phyloP scores from a whole-genome alignment of 2,113 vertebrate genomes.

The Dermatemys mawii region DNA sequence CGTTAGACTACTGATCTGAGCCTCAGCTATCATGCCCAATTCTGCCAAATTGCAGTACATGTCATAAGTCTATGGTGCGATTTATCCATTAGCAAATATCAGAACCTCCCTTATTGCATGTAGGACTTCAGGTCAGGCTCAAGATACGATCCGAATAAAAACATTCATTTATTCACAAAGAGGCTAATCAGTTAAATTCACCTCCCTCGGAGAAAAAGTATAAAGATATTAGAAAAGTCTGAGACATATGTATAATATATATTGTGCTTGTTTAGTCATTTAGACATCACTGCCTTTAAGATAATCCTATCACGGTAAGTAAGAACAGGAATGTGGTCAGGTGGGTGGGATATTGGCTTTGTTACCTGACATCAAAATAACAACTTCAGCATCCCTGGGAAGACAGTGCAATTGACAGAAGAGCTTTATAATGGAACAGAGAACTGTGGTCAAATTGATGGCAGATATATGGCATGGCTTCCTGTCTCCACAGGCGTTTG shows the following conservation, averaged over 20 bases:
- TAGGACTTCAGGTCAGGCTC: neutral
- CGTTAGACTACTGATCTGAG: neutral
- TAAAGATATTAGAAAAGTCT: neutral
- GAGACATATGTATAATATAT: neutral
- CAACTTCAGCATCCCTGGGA: neutral
- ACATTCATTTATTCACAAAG: too few relatives aligned
- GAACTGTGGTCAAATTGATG: neutral
- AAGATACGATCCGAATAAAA: neutral
- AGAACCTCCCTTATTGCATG: neutral
- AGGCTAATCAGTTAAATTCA: neutral
- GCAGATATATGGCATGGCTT: neutral
- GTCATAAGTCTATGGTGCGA: neutral
- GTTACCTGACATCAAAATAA: neutral
- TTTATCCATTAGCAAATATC: neutral
- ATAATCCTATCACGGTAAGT: neutral
- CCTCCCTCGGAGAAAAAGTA: neutral
- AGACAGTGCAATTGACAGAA: neutral
- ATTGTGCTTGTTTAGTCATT: neutral
- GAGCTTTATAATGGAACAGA: neutral
- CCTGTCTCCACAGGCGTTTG: neutral
- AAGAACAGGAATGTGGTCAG: neutral
- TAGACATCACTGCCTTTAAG: neutral
- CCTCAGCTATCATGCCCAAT: neutral
- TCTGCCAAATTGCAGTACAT: neutral
- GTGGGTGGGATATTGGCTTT: neutral